Conservation (phyloP, 2,113 vertebrate genomes). For the Centropus unirufus region DNA sequence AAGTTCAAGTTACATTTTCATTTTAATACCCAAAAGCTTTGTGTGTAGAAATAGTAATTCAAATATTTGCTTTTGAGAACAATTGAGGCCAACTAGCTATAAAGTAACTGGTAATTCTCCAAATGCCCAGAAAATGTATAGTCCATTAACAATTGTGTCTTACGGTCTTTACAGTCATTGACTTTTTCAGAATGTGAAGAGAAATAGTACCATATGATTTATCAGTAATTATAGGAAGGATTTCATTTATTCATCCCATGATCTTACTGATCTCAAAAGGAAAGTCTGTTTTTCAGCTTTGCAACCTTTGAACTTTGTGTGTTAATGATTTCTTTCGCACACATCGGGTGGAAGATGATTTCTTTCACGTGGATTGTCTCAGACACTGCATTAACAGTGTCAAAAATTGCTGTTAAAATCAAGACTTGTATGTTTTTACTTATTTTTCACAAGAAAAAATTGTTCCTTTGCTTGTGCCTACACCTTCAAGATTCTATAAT, state of each 20-base stretch:
- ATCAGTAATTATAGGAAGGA: not conserved
- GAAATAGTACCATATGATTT: not conserved
- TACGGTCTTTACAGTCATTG: not conserved
- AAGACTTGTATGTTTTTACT: not conserved
- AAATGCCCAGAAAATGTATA: not conserved
- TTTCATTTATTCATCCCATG: not conserved
- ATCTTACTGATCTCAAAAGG: not conserved
- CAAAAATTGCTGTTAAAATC: not conserved
- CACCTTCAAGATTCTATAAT: not conserved
- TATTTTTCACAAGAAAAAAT: not conserved
- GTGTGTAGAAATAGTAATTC: not conserved
- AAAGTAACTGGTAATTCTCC: not conserved
- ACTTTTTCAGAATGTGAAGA: not conserved
- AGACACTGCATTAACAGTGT: not conserved
- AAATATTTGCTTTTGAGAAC: not conserved
- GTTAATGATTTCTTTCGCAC: not conserved
- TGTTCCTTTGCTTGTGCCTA: slow-evolving; percentile 7
- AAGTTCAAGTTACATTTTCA: not conserved
- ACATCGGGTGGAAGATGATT: not conserved
- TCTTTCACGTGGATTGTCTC: not conserved
- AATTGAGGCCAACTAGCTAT: not conserved
- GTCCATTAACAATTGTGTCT: not conserved
- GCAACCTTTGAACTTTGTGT: not conserved
- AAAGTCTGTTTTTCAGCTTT: not conserved
- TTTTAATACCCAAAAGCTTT: not conserved